These are phyloP conservation scores for Hippoglossus stenolepis DNA, from an alignment of 2,113 vertebrate genomes.

Conservation along the genomic window DNA sequence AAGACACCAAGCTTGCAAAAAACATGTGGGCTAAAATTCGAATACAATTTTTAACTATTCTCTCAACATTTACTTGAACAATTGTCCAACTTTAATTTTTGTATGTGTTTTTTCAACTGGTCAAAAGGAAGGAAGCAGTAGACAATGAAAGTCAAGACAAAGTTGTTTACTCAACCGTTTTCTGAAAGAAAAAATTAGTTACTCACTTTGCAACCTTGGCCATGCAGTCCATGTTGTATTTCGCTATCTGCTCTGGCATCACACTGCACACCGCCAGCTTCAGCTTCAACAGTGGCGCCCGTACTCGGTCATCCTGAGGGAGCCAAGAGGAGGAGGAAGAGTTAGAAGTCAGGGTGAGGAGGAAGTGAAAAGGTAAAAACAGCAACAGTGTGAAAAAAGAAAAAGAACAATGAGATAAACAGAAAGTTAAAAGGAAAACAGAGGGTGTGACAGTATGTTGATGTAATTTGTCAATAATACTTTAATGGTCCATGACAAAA, in stretches of 20 bases:
- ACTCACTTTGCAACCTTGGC: slow-evolving; percentile 93
- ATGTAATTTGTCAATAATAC: slow-evolving; percentile 38
- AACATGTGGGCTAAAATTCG: neutral
- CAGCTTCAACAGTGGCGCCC: slow-evolving; percentile 92
- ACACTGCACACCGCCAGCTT: slow-evolving; percentile 93
- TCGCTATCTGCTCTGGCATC: slow-evolving; percentile 95
- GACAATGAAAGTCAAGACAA: too few species aligned
- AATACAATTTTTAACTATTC: neutral
- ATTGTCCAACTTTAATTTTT: neutral
- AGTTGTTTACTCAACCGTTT: neutral
- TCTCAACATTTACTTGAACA: neutral
- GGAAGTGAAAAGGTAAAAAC: neutral
- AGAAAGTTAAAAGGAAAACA: neutral
- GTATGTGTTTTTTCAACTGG: neutral
- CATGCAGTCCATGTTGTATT: slow-evolving; percentile 96
- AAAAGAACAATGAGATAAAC: neutral
- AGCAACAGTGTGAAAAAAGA: neutral
- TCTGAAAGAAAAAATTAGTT: neutral
- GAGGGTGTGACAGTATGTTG: neutral
- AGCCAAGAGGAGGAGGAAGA: neutral
- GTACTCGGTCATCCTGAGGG: slow-evolving; percentile 91
- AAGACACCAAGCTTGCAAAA: neutral
- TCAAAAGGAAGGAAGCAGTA: neutral
- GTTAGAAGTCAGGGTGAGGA: neutral
- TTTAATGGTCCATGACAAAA: slow-evolving; percentile 51